Conservation (phyloP, 1,140 invertebrate genomes). For the Maniola jurtina region DNA sequence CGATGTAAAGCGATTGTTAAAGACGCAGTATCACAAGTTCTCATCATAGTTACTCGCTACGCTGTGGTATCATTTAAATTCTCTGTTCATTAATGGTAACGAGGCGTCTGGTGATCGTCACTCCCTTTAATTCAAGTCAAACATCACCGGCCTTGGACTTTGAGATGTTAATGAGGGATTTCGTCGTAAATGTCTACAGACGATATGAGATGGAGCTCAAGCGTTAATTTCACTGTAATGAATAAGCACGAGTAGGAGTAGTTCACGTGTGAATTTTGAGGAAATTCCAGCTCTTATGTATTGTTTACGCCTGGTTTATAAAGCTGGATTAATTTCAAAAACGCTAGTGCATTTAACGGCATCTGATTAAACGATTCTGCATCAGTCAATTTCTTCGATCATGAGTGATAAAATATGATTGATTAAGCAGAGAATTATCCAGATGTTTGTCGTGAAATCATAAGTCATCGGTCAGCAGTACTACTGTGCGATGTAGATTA, state of each 20-base stretch:
- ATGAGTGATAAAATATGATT: too few relatives aligned
- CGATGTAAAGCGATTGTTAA: too few relatives aligned
- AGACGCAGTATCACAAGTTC: too few relatives aligned
- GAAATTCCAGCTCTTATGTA: not conserved
- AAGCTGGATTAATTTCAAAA: not conserved
- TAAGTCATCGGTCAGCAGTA: too few relatives aligned
- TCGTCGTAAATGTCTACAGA: not conserved
- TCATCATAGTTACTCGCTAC: too few relatives aligned
- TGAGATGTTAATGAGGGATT: slow-evolving; percentile 18
- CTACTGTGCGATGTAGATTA: too few relatives aligned
- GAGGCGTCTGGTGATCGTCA: not conserved
- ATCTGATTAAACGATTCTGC: not conserved
- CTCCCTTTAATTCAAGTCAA: slow-evolving; percentile 2
- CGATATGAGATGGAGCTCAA: not conserved
- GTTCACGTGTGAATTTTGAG: not conserved
- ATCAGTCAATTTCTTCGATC: too few relatives aligned
- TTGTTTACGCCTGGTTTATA: not conserved
- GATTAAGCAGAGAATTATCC: too few relatives aligned
- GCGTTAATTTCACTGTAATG: not conserved
- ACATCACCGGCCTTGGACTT: slow-evolving; percentile 2
- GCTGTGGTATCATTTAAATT: not conserved
- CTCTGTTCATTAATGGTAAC: slow-evolving; percentile 3
- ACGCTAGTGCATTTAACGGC: not conserved
- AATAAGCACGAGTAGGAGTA: not conserved
- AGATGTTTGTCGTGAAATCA: too few relatives aligned